Conservation (phyloP, 2,797 vertebrate genomes). For the Bovichtus diacanthus region DNA sequence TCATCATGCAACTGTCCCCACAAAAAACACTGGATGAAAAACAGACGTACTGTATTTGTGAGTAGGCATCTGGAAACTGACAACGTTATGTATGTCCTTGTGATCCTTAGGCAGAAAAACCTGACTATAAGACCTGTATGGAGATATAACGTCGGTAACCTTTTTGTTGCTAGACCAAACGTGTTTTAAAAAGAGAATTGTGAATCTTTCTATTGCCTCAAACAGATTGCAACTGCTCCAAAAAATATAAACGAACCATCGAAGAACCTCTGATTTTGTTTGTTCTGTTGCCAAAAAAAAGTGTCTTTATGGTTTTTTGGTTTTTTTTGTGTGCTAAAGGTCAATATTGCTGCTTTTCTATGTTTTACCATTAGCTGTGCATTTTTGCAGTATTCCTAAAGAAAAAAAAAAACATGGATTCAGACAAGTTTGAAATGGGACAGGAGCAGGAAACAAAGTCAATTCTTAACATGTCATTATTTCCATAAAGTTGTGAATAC, state of each 20-base stretch:
- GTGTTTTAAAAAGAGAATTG: slow-evolving; percentile 87
- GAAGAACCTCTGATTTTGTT: slow-evolving; percentile 76
- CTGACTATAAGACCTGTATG: slow-evolving; percentile 81
- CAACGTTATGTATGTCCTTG: slow-evolving; percentile 80
- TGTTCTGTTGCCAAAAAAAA: slow-evolving; percentile 45
- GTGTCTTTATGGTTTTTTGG: slow-evolving; percentile 13
- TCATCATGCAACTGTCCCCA: slow-evolving; percentile 64
- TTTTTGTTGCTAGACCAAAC: slow-evolving; percentile 86
- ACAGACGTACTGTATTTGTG: slow-evolving; percentile 76
- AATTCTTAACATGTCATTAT: too few relatives aligned
- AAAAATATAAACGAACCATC: slow-evolving; percentile 87
- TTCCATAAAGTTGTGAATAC: too few relatives aligned
- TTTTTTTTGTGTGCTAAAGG: not conserved
- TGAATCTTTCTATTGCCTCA: slow-evolving; percentile 88
- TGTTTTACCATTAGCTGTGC: not conserved
- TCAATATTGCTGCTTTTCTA: not conserved
- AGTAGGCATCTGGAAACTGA: slow-evolving; percentile 78
- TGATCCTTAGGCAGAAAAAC: slow-evolving; percentile 83
- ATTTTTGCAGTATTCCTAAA: not conserved
- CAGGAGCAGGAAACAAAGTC: too few relatives aligned
- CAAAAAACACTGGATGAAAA: slow-evolving; percentile 70
- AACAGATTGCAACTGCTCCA: slow-evolving; percentile 88
- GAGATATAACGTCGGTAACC: slow-evolving; percentile 79
- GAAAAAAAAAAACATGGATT: too few relatives aligned
- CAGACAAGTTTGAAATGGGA: too few relatives aligned